phyloP scores from a whole-genome alignment of 2,797 vertebrate species.

The Pyrocephalus nanus region DNA sequence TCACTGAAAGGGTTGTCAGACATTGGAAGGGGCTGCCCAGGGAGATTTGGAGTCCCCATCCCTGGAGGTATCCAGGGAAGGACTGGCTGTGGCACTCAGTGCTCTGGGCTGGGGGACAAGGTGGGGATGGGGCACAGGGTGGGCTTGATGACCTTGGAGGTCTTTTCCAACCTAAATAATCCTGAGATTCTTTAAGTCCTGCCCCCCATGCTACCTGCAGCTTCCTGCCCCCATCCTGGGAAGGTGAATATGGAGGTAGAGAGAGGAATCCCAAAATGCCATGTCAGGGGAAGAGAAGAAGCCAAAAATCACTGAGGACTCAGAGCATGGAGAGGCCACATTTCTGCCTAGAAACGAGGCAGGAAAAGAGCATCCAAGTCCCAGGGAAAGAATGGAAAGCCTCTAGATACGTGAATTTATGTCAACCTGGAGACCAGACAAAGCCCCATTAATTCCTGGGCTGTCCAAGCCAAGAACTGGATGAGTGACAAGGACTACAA shows the following conservation, averaged over 20 bases:
- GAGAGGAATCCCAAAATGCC: neutral
- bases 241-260: fast-evolving
- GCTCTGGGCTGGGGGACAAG: neutral
- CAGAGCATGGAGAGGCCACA: neutral
- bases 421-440: conserved; percentile 16
- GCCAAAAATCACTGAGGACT: fast-evolving
- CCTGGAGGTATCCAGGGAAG: no score
- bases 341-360: neutral
- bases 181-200: neutral
- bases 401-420: conserved; percentile 26
- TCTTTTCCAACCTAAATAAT: neutral
- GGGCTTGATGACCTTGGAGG: fast-evolving
- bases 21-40: no score
- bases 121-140: neutral
- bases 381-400: neutral
- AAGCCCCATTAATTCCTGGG: conserved; percentile 19
- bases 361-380: neutral
- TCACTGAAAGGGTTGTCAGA: no score
- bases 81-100: no score
- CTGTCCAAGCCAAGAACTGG: neutral
- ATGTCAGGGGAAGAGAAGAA: neutral
- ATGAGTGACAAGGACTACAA: neutral
- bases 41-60: no score
- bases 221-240: neutral
- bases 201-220: neutral